Evolutionary conservation across 2,888 invertebrate genomes (phyloP), one percentile per base, ranked within the genome.

Genomic region (Drosophila neotestacea): DNA sequence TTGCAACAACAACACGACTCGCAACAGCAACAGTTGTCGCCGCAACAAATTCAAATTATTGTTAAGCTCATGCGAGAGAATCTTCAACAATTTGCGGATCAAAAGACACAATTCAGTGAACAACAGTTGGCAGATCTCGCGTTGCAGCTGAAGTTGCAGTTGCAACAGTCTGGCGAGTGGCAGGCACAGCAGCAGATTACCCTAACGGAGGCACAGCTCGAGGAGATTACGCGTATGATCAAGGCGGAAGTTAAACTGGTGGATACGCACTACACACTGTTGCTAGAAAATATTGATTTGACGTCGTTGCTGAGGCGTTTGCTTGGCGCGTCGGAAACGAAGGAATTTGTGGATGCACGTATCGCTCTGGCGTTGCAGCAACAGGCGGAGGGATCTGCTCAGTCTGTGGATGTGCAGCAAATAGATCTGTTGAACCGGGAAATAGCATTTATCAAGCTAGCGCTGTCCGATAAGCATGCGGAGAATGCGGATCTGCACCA

Each of bases 381-480:
- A 3, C 30, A 48, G 5, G 6, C 27, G 0, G 36, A 75, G 38
- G 81, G 74, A 4, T 86, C 88, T 1, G 85, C 73, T 1, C 54
- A 83, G 11, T 7, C 38, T 6, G 52, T 11, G 56, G 66, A 36
- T 44, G 87, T 94, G 78, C 90, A 89, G 60, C 93, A 94, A 92
- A 94, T 94, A 9, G 81, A 94, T 6, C 93, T 93, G 63, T 92
- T 94, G 0, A 93, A 94, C 67, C 90, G 91, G 3, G 94, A 94
- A 75, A 92, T 95, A 5, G 93, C 93, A 42, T 92, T 92, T 65
- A 93, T 95, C 65, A 94, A 94, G 80, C 91, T 93, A 7, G 94
- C 94, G 70, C 90, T 94, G 6, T 91, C 93, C 0, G 93, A 93
- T 58, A 91, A 94, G 56, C 93, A 93, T 70, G 93, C 93, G 0